Evolutionary conservation across 2,797 vertebrate genomes (phyloP).

Genomic region (Diplodus sargus): DNA sequence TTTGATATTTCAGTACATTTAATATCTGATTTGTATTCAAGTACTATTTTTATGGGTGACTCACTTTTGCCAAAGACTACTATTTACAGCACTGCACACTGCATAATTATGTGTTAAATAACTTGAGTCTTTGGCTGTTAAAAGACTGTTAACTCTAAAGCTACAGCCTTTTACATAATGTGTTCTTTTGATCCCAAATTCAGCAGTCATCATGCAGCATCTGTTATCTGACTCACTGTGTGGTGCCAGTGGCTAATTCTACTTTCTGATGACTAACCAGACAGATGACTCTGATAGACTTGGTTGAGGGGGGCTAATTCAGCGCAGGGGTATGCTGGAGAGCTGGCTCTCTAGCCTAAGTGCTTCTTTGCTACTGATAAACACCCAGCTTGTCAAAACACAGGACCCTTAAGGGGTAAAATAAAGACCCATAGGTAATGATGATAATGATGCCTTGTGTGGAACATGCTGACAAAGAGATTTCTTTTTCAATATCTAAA

Average conservation of each 20-base stretch:
- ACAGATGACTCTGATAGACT: slow-evolving; percentile 46
- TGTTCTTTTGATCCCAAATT: slow-evolving; percentile 30
- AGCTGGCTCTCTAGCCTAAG: slow-evolving; percentile 33
- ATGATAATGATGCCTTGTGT: slow-evolving; percentile 6
- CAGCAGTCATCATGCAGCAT: slow-evolving; percentile 36
- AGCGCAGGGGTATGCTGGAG: slow-evolving; percentile 60
- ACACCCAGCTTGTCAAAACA: slow-evolving; percentile 36
- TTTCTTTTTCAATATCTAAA: slow-evolving; percentile 24
- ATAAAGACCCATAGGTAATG: slow-evolving; percentile 11
- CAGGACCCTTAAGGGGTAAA: slow-evolving; percentile 16
- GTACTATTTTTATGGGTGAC: no score
- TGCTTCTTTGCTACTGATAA: slow-evolving; percentile 43
- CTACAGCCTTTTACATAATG: slow-evolving; percentile 19
- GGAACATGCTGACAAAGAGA: neutral
- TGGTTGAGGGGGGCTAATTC: slow-evolving; percentile 41
- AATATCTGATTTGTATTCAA: no score
- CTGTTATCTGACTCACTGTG: slow-evolving; percentile 53
- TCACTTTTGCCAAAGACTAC: no score
- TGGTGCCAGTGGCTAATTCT: slow-evolving; percentile 35
- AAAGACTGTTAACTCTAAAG: slow-evolving; percentile 18
- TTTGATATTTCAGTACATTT: no score
- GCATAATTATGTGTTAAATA: slow-evolving; percentile 1
- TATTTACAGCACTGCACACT: no score
- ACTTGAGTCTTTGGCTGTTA: slow-evolving; percentile 33
- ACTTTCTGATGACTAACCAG: slow-evolving; percentile 38